Evolutionary conservation across 2,113 vertebrate species (phyloP).

Genomic region (Buteo buteo): DNA sequence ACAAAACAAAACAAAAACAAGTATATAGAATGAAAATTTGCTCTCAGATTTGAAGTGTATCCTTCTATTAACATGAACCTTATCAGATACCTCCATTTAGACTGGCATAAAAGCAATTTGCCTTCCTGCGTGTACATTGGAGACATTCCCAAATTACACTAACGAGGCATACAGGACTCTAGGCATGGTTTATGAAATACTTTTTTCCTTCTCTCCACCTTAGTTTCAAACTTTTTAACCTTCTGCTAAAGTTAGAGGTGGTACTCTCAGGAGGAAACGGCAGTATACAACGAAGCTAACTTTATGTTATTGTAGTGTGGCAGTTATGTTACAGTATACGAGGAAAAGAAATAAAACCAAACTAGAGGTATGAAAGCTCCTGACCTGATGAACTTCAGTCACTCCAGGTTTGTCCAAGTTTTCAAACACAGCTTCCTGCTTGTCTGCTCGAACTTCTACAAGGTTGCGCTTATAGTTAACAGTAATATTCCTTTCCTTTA

Average conservation of each 20-base stretch:
- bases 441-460: constrained; percentile 89
- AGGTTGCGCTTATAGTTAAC: constrained; percentile 88
- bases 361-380: background rate
- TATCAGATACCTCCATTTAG: background rate
- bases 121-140: background rate
- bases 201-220: background rate
- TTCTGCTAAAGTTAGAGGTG: background rate
- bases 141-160: background rate
- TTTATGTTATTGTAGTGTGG: background rate
- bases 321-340: background rate
- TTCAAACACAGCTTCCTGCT: constrained; percentile 92
- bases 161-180: background rate
- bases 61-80: background rate
- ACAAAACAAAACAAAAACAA: background rate
- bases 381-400: constrained; percentile 84
- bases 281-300: fast-evolving
- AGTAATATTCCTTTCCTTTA: constrained; percentile 77
- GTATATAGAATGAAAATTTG: background rate
- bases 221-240: background rate
- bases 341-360: background rate
- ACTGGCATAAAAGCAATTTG: background rate
- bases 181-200: background rate
- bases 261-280: background rate
- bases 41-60: background rate
- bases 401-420: constrained; percentile 88